Percentiles rank a stretch among this genome's conserved stretches.
Conservation (phyloP, 1,140 invertebrate genomes). For the Stegodyphus mimosarum region DNA sequence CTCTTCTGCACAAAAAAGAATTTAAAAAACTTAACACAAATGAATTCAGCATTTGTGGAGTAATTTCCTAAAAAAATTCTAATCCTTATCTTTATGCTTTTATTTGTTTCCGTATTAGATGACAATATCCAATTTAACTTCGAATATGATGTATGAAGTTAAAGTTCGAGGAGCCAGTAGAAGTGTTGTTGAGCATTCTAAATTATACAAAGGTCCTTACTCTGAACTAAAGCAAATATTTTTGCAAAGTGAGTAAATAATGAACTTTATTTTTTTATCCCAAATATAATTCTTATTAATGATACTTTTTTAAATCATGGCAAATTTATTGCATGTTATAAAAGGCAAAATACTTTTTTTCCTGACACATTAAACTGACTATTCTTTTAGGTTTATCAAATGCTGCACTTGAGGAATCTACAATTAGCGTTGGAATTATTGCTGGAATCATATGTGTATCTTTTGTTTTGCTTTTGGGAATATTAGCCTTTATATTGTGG, state of each 20-base stretch:
- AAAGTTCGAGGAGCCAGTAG: slow-evolving; percentile 78
- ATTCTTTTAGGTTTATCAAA: slow-evolving; percentile 19
- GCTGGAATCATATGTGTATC: slow-evolving; percentile 79
- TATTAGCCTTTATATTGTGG: slow-evolving; percentile 80
- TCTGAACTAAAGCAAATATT: slow-evolving; percentile 76
- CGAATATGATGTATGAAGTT: slow-evolving; percentile 80
- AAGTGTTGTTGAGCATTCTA: slow-evolving; percentile 75
- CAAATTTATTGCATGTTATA: neutral
- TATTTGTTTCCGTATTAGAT: slow-evolving; percentile 69
- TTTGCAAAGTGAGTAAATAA: slow-evolving; percentile 73
- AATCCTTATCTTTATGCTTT: neutral
- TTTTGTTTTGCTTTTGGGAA: slow-evolving; percentile 77
- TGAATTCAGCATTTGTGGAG: no score
- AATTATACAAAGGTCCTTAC: slow-evolving; percentile 75
- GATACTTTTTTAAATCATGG: neutral
- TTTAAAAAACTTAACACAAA: no score
- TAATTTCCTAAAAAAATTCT: no score
- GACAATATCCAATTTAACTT: slow-evolving; percentile 79
- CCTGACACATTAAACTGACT: neutral
- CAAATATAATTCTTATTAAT: neutral
- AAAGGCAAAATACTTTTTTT: no score
- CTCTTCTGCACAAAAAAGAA: no score
- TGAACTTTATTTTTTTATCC: neutral
- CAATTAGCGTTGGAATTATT: slow-evolving; percentile 77
- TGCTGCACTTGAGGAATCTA: slow-evolving; percentile 59